phyloP scores from a whole-genome alignment of 2,797 vertebrate genomes.

The Lagocephalus sceleratus region DNA sequence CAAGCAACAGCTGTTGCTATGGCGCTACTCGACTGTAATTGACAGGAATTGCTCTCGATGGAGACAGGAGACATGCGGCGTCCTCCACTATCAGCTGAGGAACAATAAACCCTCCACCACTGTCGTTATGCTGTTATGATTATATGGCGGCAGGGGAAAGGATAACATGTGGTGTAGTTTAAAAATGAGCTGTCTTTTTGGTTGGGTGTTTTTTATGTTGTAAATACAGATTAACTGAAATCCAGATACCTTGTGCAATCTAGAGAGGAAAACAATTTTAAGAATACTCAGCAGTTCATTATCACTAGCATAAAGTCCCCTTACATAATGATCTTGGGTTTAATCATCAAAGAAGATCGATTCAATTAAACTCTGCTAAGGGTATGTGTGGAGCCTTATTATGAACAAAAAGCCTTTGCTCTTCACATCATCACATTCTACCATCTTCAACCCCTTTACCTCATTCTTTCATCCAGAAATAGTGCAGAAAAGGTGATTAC shows the following conservation, averaged over 20 bases:
- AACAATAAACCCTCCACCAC: conserved; percentile 1
- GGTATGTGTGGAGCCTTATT: conserved; percentile 11
- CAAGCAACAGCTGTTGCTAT: conserved; percentile 15
- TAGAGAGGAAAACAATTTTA: not conserved
- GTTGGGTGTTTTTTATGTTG: not conserved
- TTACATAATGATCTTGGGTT: conserved; percentile 34
- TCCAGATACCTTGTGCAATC: not conserved
- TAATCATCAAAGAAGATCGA: conserved; percentile 49
- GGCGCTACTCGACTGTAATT: conserved; percentile 1
- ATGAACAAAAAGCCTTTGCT: not conserved
- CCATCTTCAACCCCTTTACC: not conserved
- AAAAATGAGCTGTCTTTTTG: too few species aligned
- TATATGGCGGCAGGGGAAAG: conserved; percentile 2
- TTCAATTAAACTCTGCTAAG: conserved; percentile 32
- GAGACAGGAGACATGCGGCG: conserved; percentile 6
- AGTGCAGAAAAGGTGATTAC: conserved; percentile 7
- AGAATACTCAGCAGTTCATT: conserved; percentile 29
- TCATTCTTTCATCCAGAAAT: not conserved
- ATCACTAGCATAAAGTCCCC: conserved; percentile 30
- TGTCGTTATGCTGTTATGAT: conserved; percentile 9
- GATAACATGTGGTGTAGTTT: too few species aligned
- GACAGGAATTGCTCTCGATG: conserved; percentile 3
- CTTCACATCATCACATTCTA: not conserved
- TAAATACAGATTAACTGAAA: conserved; percentile 6
- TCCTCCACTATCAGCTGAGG: conserved; percentile 5